Conservation (phyloP, 2,888 invertebrate species). For the Rhogogaster chlorosoma region DNA sequence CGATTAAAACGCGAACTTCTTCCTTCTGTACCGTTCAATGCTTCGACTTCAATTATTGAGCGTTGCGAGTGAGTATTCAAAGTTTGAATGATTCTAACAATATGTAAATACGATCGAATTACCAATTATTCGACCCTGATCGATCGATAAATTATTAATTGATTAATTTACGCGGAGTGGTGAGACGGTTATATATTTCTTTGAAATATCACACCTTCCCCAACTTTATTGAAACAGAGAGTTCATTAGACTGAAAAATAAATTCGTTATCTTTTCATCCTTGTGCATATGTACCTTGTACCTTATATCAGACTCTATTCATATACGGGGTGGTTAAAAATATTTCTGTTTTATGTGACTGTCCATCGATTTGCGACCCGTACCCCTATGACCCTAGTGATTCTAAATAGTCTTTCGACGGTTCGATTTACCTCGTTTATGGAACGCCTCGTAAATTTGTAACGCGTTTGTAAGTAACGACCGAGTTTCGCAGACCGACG, state of each 20-base stretch:
- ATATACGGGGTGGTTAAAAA: background rate
- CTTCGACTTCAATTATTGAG: slow-evolving; percentile 32
- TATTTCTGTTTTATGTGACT: background rate
- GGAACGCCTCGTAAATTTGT: background rate
- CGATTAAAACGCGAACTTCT: background rate
- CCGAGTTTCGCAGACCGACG: background rate
- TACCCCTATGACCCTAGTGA: background rate
- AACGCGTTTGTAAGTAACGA: background rate
- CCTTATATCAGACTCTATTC: background rate
- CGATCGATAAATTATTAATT: background rate
- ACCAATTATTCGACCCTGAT: background rate
- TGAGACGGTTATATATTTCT: no score
- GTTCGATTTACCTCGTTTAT: slow-evolving; percentile 5
- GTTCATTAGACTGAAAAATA: background rate
- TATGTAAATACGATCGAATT: background rate
- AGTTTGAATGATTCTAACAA: background rate
- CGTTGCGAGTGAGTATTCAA: slow-evolving; percentile 35
- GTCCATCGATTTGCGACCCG: background rate
- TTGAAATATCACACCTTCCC: no score
- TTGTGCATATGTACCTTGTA: background rate
- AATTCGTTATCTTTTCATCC: background rate
- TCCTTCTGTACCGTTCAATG: background rate
- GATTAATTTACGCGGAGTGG: no score
- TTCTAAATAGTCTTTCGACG: background rate
- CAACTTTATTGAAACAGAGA: background rate